These are phyloP conservation scores for Wiebesia pumilae DNA, from an alignment of 1,140 invertebrate species.

Conservation along the genomic window DNA sequence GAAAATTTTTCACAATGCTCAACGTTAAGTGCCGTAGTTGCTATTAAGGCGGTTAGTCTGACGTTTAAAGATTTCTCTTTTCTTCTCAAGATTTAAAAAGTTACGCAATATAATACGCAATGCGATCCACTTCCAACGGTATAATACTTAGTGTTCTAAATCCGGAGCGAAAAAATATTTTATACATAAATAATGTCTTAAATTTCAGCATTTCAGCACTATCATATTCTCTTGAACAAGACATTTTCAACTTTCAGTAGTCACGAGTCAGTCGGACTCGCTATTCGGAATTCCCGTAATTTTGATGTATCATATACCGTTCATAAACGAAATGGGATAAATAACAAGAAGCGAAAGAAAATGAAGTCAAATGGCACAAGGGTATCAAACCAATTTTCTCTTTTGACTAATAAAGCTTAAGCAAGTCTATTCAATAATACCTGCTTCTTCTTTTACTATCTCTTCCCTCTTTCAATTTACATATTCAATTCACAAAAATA, in stretches of 20 bases:
- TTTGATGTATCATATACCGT: neutral
- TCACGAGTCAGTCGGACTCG: neutral
- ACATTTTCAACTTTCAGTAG: neutral
- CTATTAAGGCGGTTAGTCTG: neutral
- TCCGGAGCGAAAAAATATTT: neutral
- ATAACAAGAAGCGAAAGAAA: neutral
- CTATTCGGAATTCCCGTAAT: neutral
- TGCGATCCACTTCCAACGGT: neutral
- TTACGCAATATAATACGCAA: neutral
- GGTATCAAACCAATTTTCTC: neutral
- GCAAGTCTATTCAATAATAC: neutral
- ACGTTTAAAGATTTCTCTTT: neutral
- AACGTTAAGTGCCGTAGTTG: neutral
- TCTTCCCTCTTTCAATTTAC: neutral
- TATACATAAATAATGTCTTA: neutral
- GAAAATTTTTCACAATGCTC: neutral
- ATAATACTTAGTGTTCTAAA: neutral
- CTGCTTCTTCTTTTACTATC: neutral
- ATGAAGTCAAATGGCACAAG: neutral
- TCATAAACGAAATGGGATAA: neutral
- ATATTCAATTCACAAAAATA: constrained; percentile 18
- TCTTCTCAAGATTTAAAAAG: neutral
- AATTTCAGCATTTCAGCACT: neutral
- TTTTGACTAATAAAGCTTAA: neutral
- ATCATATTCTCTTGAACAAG: neutral